A percentile compares a stretch with the other conserved stretches of the same genome.
Conservation (phyloP, 2,888 invertebrate species). For the Melinopterus prodromus region DNA sequence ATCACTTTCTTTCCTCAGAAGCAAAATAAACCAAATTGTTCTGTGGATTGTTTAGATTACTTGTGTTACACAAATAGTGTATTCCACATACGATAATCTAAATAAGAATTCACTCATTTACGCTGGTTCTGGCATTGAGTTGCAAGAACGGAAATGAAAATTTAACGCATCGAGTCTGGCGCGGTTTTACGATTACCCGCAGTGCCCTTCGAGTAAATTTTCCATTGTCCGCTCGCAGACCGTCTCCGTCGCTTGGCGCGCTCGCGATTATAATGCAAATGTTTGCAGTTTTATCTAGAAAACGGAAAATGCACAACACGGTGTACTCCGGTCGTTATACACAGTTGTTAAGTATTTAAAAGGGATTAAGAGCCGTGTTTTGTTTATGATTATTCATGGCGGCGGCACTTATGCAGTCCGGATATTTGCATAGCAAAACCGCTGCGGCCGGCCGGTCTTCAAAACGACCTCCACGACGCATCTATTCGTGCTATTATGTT, state of each 20-base stretch:
- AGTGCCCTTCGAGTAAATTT: background rate
- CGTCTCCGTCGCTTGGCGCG: background rate
- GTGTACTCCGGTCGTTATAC: constrained; percentile 9
- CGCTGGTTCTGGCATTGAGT: too few relatives aligned
- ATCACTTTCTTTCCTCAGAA: too few relatives aligned
- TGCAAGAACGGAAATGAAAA: too few relatives aligned
- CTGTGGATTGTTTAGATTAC: too few relatives aligned
- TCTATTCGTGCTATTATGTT: background rate
- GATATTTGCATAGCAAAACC: background rate
- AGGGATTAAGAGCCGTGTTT: background rate
- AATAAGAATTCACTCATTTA: too few relatives aligned
- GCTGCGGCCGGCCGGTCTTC: background rate
- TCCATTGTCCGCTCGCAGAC: background rate
- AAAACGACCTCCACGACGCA: background rate
- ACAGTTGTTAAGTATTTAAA: constrained; percentile 19
- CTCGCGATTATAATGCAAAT: constrained; percentile 19
- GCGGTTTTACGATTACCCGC: too few relatives aligned
- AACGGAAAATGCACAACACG: constrained; percentile 12
- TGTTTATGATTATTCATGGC: constrained; percentile 17
- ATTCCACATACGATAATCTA: too few relatives aligned
- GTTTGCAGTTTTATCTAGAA: constrained; percentile 21
- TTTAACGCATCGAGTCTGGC: too few relatives aligned
- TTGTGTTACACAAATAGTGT: too few relatives aligned
- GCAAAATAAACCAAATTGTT: too few relatives aligned
- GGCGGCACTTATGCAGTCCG: constrained; percentile 10